Conservation (phyloP, 1,140 invertebrate species). For the Stegodyphus mimosarum region DNA sequence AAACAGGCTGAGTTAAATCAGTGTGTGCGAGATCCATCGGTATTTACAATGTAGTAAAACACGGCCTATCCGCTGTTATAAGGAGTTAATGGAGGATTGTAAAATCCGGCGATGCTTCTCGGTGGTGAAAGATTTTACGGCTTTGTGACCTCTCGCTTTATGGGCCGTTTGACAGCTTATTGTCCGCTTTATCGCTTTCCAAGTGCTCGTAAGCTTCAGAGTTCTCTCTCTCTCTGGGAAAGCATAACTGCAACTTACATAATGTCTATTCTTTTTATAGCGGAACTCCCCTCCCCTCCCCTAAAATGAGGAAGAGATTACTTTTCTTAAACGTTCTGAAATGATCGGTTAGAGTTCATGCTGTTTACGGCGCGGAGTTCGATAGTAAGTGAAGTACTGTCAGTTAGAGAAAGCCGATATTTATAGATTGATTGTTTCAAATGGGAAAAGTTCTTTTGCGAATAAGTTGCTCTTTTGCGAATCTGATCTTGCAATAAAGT, state of each 20-base stretch:
- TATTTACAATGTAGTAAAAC: too few species aligned
- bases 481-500: too few species aligned
- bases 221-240: not conserved
- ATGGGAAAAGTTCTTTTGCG: too few species aligned
- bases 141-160: constrained; percentile 44
- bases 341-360: not conserved
- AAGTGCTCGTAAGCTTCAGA: constrained; percentile 43
- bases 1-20: too few species aligned
- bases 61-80: too few species aligned
- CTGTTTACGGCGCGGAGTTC: too few species aligned
- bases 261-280: constrained; percentile 28
- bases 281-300: constrained; percentile 24
- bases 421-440: too few species aligned
- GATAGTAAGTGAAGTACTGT: too few species aligned
- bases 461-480: too few species aligned
- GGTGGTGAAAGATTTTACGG: constrained; percentile 52
- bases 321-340: constrained; percentile 38
- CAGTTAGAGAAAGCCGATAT: too few species aligned
- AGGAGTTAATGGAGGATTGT: constrained; percentile 10
- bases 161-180: constrained; percentile 58
- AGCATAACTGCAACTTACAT: constrained; percentile 40
- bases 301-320: constrained; percentile 22
- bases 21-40: too few species aligned
- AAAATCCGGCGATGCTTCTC: constrained; percentile 39
- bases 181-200: constrained; percentile 54